phyloP scores from a whole-genome alignment of 64 coral and sea anemone species.

The Stichodactyla mertensii region DNA sequence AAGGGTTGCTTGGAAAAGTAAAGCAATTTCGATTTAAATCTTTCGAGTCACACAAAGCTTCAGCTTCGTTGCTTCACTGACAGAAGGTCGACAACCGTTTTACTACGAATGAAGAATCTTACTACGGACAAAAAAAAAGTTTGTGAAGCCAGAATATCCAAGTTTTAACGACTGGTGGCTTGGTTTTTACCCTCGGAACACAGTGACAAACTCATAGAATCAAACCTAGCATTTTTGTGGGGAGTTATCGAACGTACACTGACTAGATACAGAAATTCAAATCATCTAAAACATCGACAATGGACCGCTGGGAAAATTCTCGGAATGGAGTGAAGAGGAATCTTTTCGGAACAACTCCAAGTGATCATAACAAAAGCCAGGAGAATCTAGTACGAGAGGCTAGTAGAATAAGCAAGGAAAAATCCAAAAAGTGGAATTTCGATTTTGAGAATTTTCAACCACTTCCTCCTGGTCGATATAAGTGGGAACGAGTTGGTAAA shows the following conservation, averaged over 20 bases:
- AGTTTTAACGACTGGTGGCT: background rate
- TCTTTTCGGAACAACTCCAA: slow-evolving; percentile 16
- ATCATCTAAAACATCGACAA: background rate
- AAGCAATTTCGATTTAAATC: background rate
- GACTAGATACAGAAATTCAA: background rate
- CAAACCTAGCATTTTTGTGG: background rate
- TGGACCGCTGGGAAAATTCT: background rate
- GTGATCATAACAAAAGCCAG: slow-evolving; percentile 7
- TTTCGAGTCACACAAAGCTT: background rate
- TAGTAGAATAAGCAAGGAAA: background rate
- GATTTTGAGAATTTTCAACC: slow-evolving; percentile 24
- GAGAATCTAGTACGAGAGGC: background rate
- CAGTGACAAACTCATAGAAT: background rate
- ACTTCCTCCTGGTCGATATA: slow-evolving; percentile 5
- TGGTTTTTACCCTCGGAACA: background rate
- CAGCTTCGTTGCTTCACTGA: background rate
- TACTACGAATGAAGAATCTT: background rate
- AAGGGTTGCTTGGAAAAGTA: background rate
- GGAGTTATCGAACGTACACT: background rate
- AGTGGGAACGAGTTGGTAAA: slow-evolving; percentile 15
- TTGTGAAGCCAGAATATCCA: background rate
- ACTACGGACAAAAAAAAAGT: background rate
- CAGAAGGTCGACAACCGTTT: background rate
- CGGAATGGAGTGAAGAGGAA: slow-evolving; percentile 15
- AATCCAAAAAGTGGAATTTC: slow-evolving; percentile 21